phyloP scores from a whole-genome alignment of 2,113 vertebrate species.

The Prietella phreatophila region DNA sequence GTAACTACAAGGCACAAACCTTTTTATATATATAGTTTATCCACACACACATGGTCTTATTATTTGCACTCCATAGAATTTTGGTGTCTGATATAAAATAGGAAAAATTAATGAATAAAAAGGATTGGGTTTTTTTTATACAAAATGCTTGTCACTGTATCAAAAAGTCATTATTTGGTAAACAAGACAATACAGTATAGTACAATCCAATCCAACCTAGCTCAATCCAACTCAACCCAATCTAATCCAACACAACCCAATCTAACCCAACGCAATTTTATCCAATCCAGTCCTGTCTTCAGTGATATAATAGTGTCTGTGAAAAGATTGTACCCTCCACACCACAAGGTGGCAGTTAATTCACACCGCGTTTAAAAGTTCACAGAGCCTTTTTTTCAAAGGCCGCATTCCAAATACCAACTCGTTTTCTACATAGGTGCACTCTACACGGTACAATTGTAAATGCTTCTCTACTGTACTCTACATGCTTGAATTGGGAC shows the following conservation, averaged over 20 bases:
- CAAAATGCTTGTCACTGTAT: background rate
- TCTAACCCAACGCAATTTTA: too few relatives aligned
- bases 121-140: background rate
- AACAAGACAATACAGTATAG: too few relatives aligned
- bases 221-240: too few relatives aligned
- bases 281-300: background rate
- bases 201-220: too few relatives aligned
- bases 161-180: background rate
- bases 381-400: background rate
- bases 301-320: background rate
- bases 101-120: background rate
- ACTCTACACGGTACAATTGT: background rate
- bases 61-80: too few relatives aligned
- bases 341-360: background rate
- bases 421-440: background rate
- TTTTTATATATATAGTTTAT: too few relatives aligned
- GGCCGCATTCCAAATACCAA: background rate
- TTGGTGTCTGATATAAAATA: too few relatives aligned
- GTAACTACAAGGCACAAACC: too few relatives aligned
- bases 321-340: background rate
- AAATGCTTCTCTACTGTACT: background rate
- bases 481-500: background rate
- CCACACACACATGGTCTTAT: too few relatives aligned
- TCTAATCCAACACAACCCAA: too few relatives aligned
- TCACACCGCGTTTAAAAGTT: background rate